Evolutionary conservation across 2,113 vertebrate species (phyloP), one percentile per base, ranked within the genome.

Genomic region (Heteronetta atricapilla): DNA sequence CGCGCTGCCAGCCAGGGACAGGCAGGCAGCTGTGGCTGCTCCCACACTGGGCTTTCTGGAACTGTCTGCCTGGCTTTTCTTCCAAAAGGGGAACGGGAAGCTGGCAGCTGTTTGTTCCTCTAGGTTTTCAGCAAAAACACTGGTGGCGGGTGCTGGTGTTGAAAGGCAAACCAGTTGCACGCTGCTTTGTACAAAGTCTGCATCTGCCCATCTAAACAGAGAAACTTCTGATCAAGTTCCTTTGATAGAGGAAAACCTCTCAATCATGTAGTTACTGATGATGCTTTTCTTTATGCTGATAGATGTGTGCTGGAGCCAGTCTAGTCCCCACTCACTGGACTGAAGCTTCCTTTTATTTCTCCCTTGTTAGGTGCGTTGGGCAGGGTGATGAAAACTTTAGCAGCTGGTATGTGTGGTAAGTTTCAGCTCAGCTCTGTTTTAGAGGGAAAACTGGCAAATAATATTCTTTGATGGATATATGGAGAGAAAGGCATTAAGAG

Each of bases 371-470:
- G 90, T 98, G 95, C 18, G 1, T 66, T 11, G 36, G 55, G 79
- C 96, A 94, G 67, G 94, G 76, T 0, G 2, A 97, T 56, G 95
- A 94, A 50, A 94, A 96, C 50, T 75, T 95, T 11, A 95, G 75
- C 73, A 95, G 34, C 88, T 98, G 97, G 98, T 95, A 96, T 67
- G 86, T 98, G 77, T 98, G 98, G 98, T 98, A 97, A 98, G 98
- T 70, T 78, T 86, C 73, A 84, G 78, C 73, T 87, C 73, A 84
- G 78, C 73, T 62, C 53, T 90, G 69, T 36, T 95, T 89, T 86
- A 73, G 66, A 84, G 56, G 25, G 52, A 36, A 87, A 90, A 62
- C 46, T 87, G 77, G 36, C 62, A 93, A 92, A 90, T 85, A 91
- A 93, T 87, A 82, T 93, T 63, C 16, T 92, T 82, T 93, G 92